Base-by-base conservation (phyloP, 2,888 invertebrate species). In the Anthophora plumipes region DNA sequence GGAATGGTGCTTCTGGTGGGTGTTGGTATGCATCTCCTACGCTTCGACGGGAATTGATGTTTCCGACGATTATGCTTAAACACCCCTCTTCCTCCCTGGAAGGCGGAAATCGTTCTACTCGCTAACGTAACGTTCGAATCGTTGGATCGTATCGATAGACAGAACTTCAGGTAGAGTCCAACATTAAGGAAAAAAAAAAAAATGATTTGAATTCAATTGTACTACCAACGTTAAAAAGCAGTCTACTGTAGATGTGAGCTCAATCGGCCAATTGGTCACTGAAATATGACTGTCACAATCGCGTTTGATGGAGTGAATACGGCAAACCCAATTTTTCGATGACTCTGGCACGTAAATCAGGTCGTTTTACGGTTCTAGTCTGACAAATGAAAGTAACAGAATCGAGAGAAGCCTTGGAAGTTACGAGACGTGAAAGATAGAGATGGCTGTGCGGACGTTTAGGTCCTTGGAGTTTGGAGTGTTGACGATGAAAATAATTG, bases 21-120 rank as follows among this genome's bases (percentile, higher is more conserved):
- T 85, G 85, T 88, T 83, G 87, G 85, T 90, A 87, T 87, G 82
- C 85, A 83, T 90, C 89, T 89, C 87, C 88, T 88, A 88, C 85
- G 85, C 85, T 86, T 85, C 85, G 87, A 91, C 86, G 89, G 90
- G 89, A 90, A 91, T 91, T 91, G 90, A 91, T 91, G 91, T 91
- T 90, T 91, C 91, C 91, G 90, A 91, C 90, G 85, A 91, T 91
- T 91, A 91, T 83, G 76, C 78, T 88, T 85, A 89, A 89, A 89
- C 85, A 86, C 83, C 84, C 77, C 73, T 71, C 85, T 79, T 77
- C 85, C 80, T 77, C 63, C 59, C 57, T 66, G 59, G 59, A 79
- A 78, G 79, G 14, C 85, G 88, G 88, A 89, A 89, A 90, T 88
- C 86, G 84, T 66, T 55, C 70, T 67, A 60, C 41, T 31, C 37